These are phyloP conservation scores for Glossophaga mutica DNA, from an alignment of 2,797 vertebrate genomes.

Conservation along the genomic window DNA sequence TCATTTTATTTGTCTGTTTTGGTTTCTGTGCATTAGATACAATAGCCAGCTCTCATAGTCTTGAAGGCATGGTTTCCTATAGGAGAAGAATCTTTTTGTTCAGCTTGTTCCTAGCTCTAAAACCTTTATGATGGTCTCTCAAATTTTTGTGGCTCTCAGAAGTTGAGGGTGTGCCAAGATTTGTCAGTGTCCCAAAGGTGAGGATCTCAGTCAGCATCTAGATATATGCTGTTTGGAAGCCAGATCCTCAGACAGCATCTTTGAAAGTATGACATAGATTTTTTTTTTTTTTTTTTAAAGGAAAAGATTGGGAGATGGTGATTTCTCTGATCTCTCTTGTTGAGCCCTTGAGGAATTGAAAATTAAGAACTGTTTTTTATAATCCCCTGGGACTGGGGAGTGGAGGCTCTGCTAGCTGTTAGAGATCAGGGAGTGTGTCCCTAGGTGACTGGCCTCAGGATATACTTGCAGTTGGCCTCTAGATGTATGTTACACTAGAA, in stretches of 20 bases:
- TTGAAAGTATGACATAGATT: neutral
- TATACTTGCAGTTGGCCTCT: neutral
- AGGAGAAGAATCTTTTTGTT: neutral
- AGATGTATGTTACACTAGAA: neutral
- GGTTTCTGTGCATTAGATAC: neutral
- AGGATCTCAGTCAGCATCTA: too few relatives aligned
- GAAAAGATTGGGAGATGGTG: neutral
- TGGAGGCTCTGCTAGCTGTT: neutral
- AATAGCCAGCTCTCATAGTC: neutral
- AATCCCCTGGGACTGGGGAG: neutral
- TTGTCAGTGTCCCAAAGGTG: too few relatives aligned
- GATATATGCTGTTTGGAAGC: too few relatives aligned
- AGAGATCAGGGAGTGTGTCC: neutral
- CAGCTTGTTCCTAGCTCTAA: neutral
- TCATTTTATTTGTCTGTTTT: too few relatives aligned
- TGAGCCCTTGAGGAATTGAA: neutral
- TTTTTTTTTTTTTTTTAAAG: neutral
- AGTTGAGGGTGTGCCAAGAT: too few relatives aligned
- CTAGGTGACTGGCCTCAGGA: neutral
- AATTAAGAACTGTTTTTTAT: neutral
- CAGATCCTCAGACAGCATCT: neutral
- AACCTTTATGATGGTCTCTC: neutral
- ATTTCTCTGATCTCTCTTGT: neutral
- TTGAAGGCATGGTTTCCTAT: neutral
- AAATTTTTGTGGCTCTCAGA: neutral